Evolutionary conservation across 2,888 invertebrate species (phyloP).

Genomic region (Epinotia demarniana): DNA sequence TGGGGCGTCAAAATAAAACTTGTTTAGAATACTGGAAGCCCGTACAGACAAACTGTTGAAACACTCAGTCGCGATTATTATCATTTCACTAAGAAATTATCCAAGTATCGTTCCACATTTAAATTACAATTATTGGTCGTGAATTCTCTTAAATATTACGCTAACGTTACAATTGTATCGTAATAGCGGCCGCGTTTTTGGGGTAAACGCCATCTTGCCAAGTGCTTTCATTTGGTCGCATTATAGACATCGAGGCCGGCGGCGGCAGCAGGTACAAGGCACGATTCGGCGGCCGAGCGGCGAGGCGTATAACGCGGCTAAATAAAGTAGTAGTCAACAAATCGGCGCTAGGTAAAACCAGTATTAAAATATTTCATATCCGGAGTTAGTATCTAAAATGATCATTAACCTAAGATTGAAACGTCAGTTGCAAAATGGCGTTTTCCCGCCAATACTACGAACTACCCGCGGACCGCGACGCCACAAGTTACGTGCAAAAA

Average conservation of each 20-base stretch:
- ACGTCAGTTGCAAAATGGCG: conserved; percentile 51
- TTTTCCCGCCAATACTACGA: conserved; percentile 65
- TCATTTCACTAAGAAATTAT: conserved; percentile 80
- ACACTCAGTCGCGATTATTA: conserved; percentile 81
- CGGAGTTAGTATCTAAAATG: conserved; percentile 24
- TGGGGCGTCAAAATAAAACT: conserved; percentile 69
- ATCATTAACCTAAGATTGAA: conserved; percentile 35
- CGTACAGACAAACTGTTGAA: conserved; percentile 80
- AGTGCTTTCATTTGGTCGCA: conserved; percentile 42
- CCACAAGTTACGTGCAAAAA: conserved; percentile 81
- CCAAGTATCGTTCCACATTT: conserved; percentile 66
- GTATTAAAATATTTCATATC: conserved; percentile 42
- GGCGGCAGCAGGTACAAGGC: conserved; percentile 15
- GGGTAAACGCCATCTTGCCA: conserved; percentile 59
- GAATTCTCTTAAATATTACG: conserved; percentile 75
- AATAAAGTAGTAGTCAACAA: conserved; percentile 16
- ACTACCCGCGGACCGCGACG: conserved; percentile 67
- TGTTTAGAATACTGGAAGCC: conserved; percentile 82
- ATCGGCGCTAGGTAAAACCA: conserved; percentile 34
- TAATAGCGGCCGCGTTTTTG: conserved; percentile 64
- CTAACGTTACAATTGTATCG: conserved; percentile 64
- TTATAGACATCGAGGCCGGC: conserved; percentile 42
- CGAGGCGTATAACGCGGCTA: conserved; percentile 13
- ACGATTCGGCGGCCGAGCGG: conserved; percentile 5
- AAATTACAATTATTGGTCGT: conserved; percentile 84